phyloP scores from a whole-genome alignment of 2,888 invertebrate genomes.

The Luperina testacea region DNA sequence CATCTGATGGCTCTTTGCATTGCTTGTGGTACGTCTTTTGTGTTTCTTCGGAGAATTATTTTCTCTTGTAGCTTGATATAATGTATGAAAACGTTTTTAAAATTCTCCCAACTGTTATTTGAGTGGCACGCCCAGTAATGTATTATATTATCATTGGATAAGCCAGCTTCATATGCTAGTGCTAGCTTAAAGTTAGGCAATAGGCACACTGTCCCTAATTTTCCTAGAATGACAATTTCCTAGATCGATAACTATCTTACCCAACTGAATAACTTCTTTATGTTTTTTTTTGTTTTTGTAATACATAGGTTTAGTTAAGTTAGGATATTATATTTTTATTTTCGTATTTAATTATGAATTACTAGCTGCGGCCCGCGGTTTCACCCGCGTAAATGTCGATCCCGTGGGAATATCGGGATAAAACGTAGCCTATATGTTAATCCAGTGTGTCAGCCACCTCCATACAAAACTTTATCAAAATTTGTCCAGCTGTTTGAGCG shows the following conservation, averaged over 20 bases:
- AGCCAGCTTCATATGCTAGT: neutral
- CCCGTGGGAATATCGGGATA: no score
- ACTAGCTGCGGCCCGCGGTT: neutral
- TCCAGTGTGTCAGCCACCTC: no score
- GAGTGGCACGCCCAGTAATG: no score
- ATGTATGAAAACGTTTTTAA: neutral
- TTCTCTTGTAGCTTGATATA: neutral
- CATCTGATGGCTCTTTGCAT: conserved; percentile 6
- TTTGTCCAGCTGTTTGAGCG: no score
- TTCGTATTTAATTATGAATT: neutral
- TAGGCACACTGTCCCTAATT: no score
- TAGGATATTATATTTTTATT: neutral
- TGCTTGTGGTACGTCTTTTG: conserved; percentile 21
- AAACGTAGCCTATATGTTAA: no score
- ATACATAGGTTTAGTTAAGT: neutral
- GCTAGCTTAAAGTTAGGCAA: neutral
- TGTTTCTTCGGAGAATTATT: neutral
- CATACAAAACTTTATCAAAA: no score
- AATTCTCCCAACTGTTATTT: neutral
- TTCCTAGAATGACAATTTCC: neutral
- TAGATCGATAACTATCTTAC: neutral
- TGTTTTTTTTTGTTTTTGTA: neutral
- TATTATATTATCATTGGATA: neutral
- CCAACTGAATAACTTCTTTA: neutral
- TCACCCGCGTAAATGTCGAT: no score